Evolutionary conservation across 1,140 invertebrate species (phyloP).

Genomic region (Penaeus vannamei): DNA sequence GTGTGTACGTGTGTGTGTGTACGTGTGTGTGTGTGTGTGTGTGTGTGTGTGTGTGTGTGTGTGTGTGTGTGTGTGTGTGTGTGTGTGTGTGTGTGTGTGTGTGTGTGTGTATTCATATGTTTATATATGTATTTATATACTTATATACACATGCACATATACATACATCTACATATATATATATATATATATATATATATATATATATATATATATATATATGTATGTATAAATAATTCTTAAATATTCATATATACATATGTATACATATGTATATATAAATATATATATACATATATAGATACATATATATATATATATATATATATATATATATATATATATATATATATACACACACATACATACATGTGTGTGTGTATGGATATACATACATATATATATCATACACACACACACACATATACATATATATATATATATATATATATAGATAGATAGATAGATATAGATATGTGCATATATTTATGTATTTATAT

Average conservation of each 20-base stretch:
- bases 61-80: neutral
- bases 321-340: too few relatives aligned
- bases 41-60: neutral
- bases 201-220: conserved; percentile 34
- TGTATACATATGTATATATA: neutral
- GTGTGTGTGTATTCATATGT: neutral
- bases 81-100: neutral
- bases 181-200: conserved; percentile 1
- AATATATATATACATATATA: neutral
- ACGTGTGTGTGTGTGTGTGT: too few relatives aligned
- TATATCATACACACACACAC: neutral
- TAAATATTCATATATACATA: conserved; percentile 8
- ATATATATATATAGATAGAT: too few relatives aligned
- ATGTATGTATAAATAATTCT: too few relatives aligned
- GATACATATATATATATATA: conserved; percentile 22
- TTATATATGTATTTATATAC: too few relatives aligned
- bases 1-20: neutral
- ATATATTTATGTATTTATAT: too few relatives aligned
- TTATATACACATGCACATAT: too few relatives aligned
- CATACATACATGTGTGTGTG: neutral
- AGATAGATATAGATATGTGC: too few relatives aligned
- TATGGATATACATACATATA: conserved; percentile 20
- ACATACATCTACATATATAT: neutral
- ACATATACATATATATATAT: too few relatives aligned
- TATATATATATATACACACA: too few relatives aligned